Percentiles rank a stretch among this genome's conserved stretches.
These are phyloP conservation scores for Nephrotoma appendiculata DNA, from an alignment of 2,888 invertebrate species.

Conservation along the genomic window DNA sequence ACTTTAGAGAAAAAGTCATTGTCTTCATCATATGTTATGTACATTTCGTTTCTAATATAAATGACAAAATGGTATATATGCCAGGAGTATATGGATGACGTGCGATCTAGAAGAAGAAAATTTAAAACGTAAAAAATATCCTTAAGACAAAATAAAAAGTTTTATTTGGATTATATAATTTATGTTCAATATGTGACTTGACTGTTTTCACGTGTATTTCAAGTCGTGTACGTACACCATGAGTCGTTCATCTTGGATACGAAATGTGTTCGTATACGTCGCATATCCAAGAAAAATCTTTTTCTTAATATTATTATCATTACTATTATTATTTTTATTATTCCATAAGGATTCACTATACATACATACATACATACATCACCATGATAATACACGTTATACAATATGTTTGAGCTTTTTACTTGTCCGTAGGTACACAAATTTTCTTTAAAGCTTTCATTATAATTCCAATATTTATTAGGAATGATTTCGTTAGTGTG, in stretches of 20 bases:
- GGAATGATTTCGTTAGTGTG: too few species aligned
- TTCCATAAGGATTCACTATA: neutral
- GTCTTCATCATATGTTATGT: neutral
- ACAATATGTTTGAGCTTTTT: too few species aligned
- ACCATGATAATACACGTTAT: too few species aligned
- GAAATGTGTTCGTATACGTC: neutral
- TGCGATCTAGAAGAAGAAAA: neutral
- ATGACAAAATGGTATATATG: neutral
- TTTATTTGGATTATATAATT: neutral
- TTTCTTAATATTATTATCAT: neutral
- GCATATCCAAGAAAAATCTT: neutral
- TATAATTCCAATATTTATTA: too few species aligned
- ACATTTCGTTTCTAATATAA: neutral
- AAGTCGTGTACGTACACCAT: neutral
- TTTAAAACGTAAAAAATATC: neutral
- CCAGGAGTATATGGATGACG: neutral
- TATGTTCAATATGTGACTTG: neutral
- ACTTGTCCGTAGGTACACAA: too few species aligned
- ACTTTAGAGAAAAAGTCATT: neutral
- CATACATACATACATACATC: too few species aligned
- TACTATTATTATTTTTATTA: neutral
- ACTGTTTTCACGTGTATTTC: neutral
- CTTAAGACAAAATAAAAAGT: neutral
- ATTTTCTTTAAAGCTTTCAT: too few species aligned
- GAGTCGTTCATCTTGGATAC: neutral